Percentiles rank a stretch among this genome's conserved stretches.
These are phyloP conservation scores for Drosophila jambulina DNA, from an alignment of 1,140 invertebrate species.

Conservation along the genomic window DNA sequence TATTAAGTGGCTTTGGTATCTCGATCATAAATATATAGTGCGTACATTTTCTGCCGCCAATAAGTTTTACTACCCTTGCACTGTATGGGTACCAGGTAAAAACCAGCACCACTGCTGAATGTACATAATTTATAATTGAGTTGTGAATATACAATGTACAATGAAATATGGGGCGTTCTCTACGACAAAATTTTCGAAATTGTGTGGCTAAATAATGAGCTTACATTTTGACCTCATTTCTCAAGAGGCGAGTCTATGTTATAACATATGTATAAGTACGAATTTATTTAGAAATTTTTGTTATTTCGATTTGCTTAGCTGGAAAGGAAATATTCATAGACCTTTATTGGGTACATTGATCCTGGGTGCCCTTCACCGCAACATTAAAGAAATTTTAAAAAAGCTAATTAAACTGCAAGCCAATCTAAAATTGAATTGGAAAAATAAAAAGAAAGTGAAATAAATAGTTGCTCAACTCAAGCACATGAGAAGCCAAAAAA, in stretches of 20 bases:
- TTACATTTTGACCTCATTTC: constrained; percentile 67
- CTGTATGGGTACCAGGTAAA: background rate
- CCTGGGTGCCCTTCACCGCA: constrained; percentile 14
- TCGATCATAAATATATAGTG: background rate
- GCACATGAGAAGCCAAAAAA: constrained; percentile 35
- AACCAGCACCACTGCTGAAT: constrained; percentile 10
- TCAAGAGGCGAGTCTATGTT: constrained; percentile 14
- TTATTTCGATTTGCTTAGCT: background rate
- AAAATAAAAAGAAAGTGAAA: constrained; percentile 40
- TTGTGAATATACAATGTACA: background rate
- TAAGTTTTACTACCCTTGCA: background rate
- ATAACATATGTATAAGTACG: too few species aligned
- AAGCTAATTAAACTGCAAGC: constrained; percentile 1
- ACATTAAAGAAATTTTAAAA: constrained; percentile 51
- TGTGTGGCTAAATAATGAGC: constrained; percentile 56
- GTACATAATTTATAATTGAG: constrained; percentile 43
- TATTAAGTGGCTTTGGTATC: background rate
- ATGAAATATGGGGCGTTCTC: constrained; percentile 35
- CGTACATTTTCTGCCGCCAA: background rate
- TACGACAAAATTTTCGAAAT: constrained; percentile 36
- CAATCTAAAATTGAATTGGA: constrained; percentile 20
- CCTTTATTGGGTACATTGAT: constrained; percentile 8
- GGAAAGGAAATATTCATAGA: background rate
- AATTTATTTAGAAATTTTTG: background rate
- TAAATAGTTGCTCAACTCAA: constrained; percentile 24